Conservation (phyloP, 2,113 vertebrate species). For the Percina caprodes region DNA sequence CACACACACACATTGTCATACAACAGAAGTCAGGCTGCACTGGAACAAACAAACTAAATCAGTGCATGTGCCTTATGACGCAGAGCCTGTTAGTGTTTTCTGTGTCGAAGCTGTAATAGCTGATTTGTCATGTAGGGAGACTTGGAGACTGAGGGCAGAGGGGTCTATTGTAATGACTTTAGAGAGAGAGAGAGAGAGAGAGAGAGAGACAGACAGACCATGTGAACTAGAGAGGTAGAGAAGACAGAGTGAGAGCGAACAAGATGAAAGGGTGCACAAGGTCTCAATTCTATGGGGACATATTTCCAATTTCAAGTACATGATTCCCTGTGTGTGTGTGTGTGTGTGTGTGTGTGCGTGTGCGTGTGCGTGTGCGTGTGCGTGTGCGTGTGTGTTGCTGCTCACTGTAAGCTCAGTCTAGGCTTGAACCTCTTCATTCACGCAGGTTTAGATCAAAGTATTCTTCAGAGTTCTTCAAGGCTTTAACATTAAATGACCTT, state of each 20-base stretch:
- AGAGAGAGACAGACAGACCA: not conserved
- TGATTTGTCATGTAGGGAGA: constrained; percentile 45
- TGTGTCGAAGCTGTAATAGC: constrained; percentile 35
- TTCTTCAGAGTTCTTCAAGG: not conserved
- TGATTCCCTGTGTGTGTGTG: not conserved
- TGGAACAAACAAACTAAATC: constrained; percentile 18
- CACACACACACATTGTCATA: not conserved
- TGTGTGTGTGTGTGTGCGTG: constrained; percentile 6
- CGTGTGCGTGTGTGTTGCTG: no score
- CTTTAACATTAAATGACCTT: not conserved
- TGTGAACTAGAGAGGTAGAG: not conserved
- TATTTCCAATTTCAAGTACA: constrained; percentile 28
- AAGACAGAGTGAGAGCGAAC: not conserved
- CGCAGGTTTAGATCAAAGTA: constrained; percentile 20
- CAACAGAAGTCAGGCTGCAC: not conserved
- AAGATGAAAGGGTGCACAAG: constrained; percentile 1
- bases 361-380: not conserved
- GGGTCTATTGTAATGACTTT: constrained; percentile 63
- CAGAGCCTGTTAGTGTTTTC: constrained; percentile 2
- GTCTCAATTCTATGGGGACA: constrained; percentile 34
- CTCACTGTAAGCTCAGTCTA: not conserved
- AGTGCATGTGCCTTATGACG: not conserved
- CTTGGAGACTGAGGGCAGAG: constrained; percentile 22
- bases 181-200: constrained; percentile 18
- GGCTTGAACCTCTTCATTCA: not conserved